These are phyloP conservation scores for Drosophila elegans DNA, from an alignment of 1,140 invertebrate genomes.

Conservation along the genomic window DNA sequence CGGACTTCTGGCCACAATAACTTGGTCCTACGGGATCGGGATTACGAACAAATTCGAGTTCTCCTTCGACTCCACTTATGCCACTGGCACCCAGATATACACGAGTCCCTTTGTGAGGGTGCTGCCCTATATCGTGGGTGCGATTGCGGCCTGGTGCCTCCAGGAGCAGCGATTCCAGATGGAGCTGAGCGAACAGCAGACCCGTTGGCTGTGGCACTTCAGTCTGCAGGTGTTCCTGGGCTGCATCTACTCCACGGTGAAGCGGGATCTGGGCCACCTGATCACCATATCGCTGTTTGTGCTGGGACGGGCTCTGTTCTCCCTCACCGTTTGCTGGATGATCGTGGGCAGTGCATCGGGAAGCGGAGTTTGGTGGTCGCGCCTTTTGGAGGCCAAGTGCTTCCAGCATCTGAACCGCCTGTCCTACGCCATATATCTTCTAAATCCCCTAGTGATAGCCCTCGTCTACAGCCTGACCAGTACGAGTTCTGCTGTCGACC, in stretches of 20 bases:
- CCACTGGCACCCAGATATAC: slow-evolving; percentile 75
- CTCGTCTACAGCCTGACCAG: slow-evolving; percentile 69
- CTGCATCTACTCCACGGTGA: slow-evolving; percentile 74
- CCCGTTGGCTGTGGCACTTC: slow-evolving; percentile 68
- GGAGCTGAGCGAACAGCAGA: slow-evolving; percentile 56
- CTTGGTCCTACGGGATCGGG: slow-evolving; percentile 67
- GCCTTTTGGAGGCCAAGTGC: slow-evolving; percentile 66
- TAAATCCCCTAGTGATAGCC: slow-evolving; percentile 79
- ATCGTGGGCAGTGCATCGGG: slow-evolving; percentile 76
- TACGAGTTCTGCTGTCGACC: slow-evolving; percentile 73
- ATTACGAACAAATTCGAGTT: slow-evolving; percentile 68
- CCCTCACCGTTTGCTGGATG: slow-evolving; percentile 77
- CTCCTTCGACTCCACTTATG: slow-evolving; percentile 73
- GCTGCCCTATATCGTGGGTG: slow-evolving; percentile 76
- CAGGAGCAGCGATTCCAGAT: slow-evolving; percentile 43
- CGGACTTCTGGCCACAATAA: slow-evolving; percentile 53
- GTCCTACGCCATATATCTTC: slow-evolving; percentile 79
- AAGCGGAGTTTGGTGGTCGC: slow-evolving; percentile 74
- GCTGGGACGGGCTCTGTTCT: slow-evolving; percentile 65
- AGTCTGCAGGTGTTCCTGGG: slow-evolving; percentile 56
- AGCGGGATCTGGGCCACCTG: slow-evolving; percentile 68
- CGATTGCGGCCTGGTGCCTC: slow-evolving; percentile 70
- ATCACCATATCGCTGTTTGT: slow-evolving; percentile 66
- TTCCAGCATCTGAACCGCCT: slow-evolving; percentile 82
- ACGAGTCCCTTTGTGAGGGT: slow-evolving; percentile 79